phyloP scores from a whole-genome alignment of 2,113 vertebrate species.

The Isurus oxyrinchus region DNA sequence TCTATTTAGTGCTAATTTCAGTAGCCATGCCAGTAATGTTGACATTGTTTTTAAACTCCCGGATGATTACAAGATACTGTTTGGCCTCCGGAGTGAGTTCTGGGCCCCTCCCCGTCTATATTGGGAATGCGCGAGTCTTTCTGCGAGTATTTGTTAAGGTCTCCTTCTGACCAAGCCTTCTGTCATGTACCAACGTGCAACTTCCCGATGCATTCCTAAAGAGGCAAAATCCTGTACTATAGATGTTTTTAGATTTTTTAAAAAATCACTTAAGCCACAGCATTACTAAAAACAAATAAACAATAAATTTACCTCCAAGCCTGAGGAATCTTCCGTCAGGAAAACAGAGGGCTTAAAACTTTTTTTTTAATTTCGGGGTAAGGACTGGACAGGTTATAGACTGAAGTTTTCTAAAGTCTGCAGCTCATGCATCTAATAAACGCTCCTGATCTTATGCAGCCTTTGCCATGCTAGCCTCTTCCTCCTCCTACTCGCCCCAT shows the following conservation, averaged over 20 bases:
- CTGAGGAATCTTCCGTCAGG: neutral
- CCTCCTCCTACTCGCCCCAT: constrained; percentile 50
- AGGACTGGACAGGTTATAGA: neutral
- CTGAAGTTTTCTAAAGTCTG: neutral
- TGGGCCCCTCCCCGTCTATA: neutral
- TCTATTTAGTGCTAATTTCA: neutral
- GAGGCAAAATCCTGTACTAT: neutral
- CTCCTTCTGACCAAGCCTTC: neutral
- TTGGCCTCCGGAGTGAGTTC: neutral
- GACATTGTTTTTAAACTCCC: neutral
- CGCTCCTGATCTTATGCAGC: neutral
- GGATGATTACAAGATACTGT: neutral
- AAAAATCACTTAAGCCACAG: neutral
- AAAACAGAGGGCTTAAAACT: neutral
- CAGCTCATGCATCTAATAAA: neutral
- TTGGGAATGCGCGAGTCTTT: neutral
- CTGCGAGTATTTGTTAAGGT: neutral
- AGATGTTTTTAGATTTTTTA: neutral
- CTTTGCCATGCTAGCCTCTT: constrained; percentile 39
- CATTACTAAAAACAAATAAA: neutral
- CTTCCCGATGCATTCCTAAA: neutral
- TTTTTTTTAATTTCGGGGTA: neutral
- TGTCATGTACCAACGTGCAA: neutral
- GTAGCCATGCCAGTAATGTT: neutral
- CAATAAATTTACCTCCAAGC: neutral